Evolutionary conservation across 2,113 vertebrate genomes (phyloP).

Genomic region (Hyaena hyaena): DNA sequence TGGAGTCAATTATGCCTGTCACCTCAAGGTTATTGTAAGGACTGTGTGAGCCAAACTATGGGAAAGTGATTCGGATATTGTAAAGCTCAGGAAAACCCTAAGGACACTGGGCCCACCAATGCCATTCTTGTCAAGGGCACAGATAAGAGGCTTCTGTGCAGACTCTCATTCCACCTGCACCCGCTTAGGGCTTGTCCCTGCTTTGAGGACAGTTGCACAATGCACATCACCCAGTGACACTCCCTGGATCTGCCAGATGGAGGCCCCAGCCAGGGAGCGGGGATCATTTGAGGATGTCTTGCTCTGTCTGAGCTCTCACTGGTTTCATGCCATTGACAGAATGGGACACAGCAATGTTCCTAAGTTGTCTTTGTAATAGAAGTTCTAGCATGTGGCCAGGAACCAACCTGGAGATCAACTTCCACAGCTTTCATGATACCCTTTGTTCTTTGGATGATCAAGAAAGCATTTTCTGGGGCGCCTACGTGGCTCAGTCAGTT

Average conservation of each 20-base stretch:
- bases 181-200: not conserved
- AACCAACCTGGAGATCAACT: not conserved
- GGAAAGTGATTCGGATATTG: not conserved
- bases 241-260: not conserved
- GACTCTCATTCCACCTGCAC: not conserved
- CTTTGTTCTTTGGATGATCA: not conserved
- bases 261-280: not conserved
- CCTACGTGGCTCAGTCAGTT: too few relatives aligned
- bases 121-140: not conserved
- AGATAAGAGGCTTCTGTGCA: not conserved
- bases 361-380: not conserved
- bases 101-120: not conserved
- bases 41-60: not conserved
- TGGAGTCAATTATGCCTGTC: not conserved
- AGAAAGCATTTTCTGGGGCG: not conserved
- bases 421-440: not conserved
- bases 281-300: not conserved
- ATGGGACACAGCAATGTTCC: not conserved
- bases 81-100: not conserved
- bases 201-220: not conserved
- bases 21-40: not conserved
- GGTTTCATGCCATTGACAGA: not conserved
- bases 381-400: not conserved
- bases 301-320: not conserved
- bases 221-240: accelerated